Conservation (phyloP, 2,888 invertebrate genomes). For the Cephalotes varians region DNA sequence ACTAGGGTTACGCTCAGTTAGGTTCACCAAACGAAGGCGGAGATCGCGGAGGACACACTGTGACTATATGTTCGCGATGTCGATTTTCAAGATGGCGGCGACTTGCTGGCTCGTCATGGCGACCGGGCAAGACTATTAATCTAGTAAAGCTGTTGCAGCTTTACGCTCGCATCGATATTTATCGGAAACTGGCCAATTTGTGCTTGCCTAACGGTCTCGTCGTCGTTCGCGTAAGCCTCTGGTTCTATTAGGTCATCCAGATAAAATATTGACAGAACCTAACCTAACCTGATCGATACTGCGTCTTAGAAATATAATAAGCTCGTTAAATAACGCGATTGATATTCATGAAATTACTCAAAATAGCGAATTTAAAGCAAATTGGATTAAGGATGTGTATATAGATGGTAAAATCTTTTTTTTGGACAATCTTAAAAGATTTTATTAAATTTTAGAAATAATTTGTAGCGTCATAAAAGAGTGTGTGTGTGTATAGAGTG, state of each 20-base stretch:
- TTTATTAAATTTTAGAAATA: background rate
- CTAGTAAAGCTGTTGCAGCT: slow-evolving; percentile 51
- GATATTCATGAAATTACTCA: background rate
- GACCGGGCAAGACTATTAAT: slow-evolving; percentile 35
- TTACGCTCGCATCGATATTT: slow-evolving; percentile 43
- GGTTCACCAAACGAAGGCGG: background rate
- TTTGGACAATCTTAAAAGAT: background rate
- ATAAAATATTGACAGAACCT: slow-evolving; percentile 43
- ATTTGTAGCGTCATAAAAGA: too few relatives aligned
- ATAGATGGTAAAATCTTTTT: background rate
- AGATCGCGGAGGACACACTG: background rate
- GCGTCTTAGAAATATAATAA: slow-evolving; percentile 11
- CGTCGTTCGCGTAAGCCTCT: slow-evolving; percentile 40
- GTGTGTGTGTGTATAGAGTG: too few relatives aligned
- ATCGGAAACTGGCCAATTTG: slow-evolving; percentile 51
- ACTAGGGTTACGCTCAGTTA: slow-evolving; percentile 8
- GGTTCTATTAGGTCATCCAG: slow-evolving; percentile 21
- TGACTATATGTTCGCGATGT: background rate
- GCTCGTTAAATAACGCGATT: background rate
- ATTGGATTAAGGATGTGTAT: background rate
- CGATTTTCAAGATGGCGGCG: slow-evolving; percentile 10
- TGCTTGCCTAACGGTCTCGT: slow-evolving; percentile 33
- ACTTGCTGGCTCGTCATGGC: slow-evolving; percentile 3
- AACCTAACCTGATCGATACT: slow-evolving; percentile 22
- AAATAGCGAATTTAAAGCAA: background rate